These are phyloP conservation scores for Cryptocephalus primarius DNA, from an alignment of 2,888 invertebrate genomes.

Conservation along the genomic window DNA sequence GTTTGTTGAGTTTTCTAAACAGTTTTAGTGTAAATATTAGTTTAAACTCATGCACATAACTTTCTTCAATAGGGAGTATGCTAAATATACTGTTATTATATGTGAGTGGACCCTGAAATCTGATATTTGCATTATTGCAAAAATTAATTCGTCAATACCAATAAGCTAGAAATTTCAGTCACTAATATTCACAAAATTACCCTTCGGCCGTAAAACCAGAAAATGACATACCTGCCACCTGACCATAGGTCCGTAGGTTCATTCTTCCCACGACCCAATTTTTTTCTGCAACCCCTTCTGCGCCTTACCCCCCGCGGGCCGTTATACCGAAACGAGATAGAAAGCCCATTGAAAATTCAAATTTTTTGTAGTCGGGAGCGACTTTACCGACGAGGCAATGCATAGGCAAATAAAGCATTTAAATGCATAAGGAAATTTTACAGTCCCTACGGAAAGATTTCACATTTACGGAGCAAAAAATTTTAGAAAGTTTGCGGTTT, in stretches of 20 bases:
- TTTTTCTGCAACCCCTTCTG: conserved; percentile 13
- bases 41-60: too few relatives aligned
- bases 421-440: conserved; percentile 38
- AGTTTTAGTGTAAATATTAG: too few relatives aligned
- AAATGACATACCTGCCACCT: conserved; percentile 13
- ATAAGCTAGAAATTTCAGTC: too few relatives aligned
- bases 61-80: too few relatives aligned
- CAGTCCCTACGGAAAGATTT: conserved; percentile 31
- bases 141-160: too few relatives aligned
- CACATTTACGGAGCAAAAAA: conserved; percentile 27
- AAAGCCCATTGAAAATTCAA: background rate
- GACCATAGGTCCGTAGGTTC: conserved; percentile 1
- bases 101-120: too few relatives aligned
- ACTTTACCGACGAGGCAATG: conserved; percentile 8
- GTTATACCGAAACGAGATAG: conserved; percentile 2
- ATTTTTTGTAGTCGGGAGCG: too few relatives aligned
- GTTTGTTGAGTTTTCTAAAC: too few relatives aligned
- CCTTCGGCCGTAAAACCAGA: conserved; percentile 17
- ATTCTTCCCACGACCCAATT: conserved; percentile 24
- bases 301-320: conserved; percentile 8
- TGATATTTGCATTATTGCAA: too few relatives aligned
- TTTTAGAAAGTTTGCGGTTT: conserved; percentile 31
- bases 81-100: too few relatives aligned
- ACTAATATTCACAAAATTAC: too few relatives aligned
- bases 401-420: conserved; percentile 34